Percentiles rank a stretch among this genome's conserved stretches.
Conservation (phyloP, 37 sponge, comb jelly and placozoan genomes). For the Mnemiopsis leidyi region DNA sequence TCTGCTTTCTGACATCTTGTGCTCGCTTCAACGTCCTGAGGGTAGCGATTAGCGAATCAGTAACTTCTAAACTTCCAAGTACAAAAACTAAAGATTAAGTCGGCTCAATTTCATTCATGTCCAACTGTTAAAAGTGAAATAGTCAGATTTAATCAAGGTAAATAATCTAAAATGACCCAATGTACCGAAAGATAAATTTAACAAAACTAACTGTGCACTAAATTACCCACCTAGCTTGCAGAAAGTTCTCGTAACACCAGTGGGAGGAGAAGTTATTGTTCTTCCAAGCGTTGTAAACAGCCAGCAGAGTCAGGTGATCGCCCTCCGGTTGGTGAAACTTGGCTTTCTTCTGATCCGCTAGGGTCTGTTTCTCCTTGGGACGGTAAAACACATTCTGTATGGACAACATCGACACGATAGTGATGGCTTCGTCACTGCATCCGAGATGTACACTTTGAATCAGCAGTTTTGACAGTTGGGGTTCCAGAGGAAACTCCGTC, state of each 20-base stretch:
- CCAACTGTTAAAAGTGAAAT: too few relatives aligned
- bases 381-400: constrained; percentile 97
- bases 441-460: constrained; percentile 93
- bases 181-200: too few relatives aligned
- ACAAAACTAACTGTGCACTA: too few relatives aligned
- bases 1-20: constrained; percentile 94
- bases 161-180: too few relatives aligned
- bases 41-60: neutral
- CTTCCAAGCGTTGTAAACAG: constrained; percentile 99
- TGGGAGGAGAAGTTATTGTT: constrained; percentile 93
- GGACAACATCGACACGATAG: constrained; percentile 96
- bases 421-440: constrained; percentile 94
- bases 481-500: constrained; percentile 98
- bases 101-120: too few relatives aligned
- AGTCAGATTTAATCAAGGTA: too few relatives aligned
- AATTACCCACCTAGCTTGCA: constrained; percentile 72
- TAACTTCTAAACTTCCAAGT: too few relatives aligned
- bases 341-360: constrained; percentile 94
- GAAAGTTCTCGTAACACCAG: constrained; percentile 98
- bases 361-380: constrained; percentile 96
- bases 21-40: constrained; percentile 67
- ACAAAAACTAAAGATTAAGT: neutral
- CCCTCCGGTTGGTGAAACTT: constrained; percentile 97
- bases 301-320: constrained; percentile 92
- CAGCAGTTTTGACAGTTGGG: constrained; percentile 90